These are phyloP conservation scores for Pomatorhinus ruficollis DNA, from an alignment of 2,113 vertebrate species.

Conservation along the genomic window DNA sequence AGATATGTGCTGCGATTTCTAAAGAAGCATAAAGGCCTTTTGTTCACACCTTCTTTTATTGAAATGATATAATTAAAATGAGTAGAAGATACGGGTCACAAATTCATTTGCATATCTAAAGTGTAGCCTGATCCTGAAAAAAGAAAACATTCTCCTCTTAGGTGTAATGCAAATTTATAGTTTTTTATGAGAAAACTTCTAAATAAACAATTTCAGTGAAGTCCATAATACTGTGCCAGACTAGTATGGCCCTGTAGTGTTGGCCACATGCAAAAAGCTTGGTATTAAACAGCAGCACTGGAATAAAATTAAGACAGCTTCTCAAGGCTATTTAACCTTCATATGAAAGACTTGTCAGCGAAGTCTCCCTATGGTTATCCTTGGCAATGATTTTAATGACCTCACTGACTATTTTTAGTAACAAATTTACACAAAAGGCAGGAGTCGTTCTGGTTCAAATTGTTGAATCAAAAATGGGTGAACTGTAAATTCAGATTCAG, in stretches of 20 bases:
- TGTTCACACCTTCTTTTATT: background rate
- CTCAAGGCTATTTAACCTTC: background rate
- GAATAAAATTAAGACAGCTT: background rate
- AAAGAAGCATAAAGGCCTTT: background rate
- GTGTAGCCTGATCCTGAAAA: background rate
- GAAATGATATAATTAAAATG: conserved; percentile 10
- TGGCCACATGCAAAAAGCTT: background rate
- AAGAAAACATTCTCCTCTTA: background rate
- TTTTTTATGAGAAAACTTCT: background rate
- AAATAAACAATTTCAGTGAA: background rate
- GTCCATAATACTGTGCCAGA: fast-evolving
- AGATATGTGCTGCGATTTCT: background rate
- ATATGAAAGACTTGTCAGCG: background rate
- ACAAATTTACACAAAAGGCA: background rate
- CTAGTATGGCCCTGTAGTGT: background rate
- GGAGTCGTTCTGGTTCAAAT: background rate
- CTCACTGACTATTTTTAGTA: background rate
- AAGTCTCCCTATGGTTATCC: background rate
- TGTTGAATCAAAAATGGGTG: background rate
- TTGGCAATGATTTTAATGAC: background rate
- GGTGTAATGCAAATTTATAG: background rate
- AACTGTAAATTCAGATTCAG: background rate
- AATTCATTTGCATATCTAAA: background rate
- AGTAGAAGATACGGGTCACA: background rate
- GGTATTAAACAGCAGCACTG: background rate